Evolutionary conservation across 2,113 vertebrate species (phyloP), one percentile per base, ranked within the genome.

Genomic region (Sapayoa aenigma): DNA sequence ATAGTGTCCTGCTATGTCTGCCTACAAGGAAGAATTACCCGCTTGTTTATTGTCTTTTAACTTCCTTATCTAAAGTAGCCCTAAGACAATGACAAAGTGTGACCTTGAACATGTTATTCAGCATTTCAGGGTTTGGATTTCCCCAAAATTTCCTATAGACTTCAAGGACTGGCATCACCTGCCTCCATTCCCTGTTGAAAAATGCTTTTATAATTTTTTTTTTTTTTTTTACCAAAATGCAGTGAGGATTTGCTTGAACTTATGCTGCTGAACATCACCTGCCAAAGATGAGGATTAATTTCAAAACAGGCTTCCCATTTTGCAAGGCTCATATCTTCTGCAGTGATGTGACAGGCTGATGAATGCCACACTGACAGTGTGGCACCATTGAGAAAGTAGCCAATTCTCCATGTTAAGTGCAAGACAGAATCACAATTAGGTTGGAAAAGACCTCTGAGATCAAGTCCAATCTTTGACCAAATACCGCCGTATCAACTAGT

Each of bases 401-500:
- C 35, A 31, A 33, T 76, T 18, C 42, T 39, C 5, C 11, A 11
- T n/a, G 67, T 67, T 72, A 52, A 53, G 60, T 41, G 23, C 3
- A 55, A 62, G 63, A 62, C 30, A 60, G 39, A 63, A 72, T 62
- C 24, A 68, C 71, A 47, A 35, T 47, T 47, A 41, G 25, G 17
- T 8, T 69, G 63, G 71, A 47, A 76, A 76, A 76, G 30, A 47
- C 41, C n/a, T 89, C 30, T n/a, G n/a, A 42, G 71, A 90, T 31
- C 0, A 0, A 60, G 25, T 35, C n/a, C 35, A 62, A 6, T 14
- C 47, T 1, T 11, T 56, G 55, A 62, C 24, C 0, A 0, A 75
- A 19, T 0, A 2, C 12, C 7, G 30, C 23, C 12, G 3, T 21
- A 14, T 18, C 71, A 31, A 14, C 9, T 30, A 46, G 53, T 60